phyloP scores from a whole-genome alignment of 2,113 vertebrate genomes.

The Coryphaenoides rupestris region DNA sequence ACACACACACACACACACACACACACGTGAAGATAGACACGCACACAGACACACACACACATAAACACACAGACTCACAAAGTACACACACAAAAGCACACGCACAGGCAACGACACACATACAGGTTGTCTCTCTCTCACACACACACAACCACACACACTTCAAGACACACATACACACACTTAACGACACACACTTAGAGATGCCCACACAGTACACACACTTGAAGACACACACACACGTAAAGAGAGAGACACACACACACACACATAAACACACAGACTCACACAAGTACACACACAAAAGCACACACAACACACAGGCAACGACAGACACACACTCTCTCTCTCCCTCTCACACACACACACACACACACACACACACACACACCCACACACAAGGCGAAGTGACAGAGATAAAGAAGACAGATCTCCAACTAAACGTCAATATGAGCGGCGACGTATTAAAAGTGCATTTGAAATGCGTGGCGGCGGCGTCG shows the following conservation, averaged over 20 bases:
- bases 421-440: conserved; percentile 76
- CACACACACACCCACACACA: no score
- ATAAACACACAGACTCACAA: conserved; percentile 29
- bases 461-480: conserved; percentile 78
- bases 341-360: no score
- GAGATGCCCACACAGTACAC: no score
- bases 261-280: conserved; percentile 10
- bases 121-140: conserved; percentile 21
- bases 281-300: not conserved
- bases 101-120: conserved; percentile 36
- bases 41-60: conserved; percentile 29
- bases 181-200: no score
- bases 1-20: conserved; percentile 65
- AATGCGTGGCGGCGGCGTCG: conserved; percentile 79
- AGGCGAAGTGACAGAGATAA: conserved; percentile 72
- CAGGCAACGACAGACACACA: conserved; percentile 23
- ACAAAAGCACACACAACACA: no score
- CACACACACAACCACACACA: conserved; percentile 9
- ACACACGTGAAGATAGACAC: conserved; percentile 7
- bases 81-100: conserved; percentile 15
- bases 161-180: conserved; percentile 18
- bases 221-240: no score
- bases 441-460: conserved; percentile 76
- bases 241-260: no score
- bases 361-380: no score